Conservation (phyloP, 2,797 vertebrate species). For the Chrosomus eos region DNA sequence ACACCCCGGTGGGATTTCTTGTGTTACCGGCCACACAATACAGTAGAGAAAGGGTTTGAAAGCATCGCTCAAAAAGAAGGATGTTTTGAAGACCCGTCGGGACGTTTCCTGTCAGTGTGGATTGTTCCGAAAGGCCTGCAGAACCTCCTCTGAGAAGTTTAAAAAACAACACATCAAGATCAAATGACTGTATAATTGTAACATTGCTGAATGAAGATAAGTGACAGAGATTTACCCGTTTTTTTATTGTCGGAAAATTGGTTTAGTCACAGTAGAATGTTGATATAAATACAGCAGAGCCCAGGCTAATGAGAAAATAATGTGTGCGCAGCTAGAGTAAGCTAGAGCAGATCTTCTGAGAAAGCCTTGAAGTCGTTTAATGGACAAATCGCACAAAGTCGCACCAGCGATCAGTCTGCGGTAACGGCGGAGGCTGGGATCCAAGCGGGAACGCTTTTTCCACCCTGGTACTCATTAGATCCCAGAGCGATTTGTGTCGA, state of each 20-base stretch:
- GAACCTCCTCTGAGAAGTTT: constrained; percentile 12
- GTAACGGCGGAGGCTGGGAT: not conserved
- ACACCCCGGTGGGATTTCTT: constrained; percentile 26
- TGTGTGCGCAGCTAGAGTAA: constrained; percentile 19
- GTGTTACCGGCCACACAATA: constrained; percentile 22
- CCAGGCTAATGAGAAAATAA: constrained; percentile 33
- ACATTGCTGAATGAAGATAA: constrained; percentile 20
- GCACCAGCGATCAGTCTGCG: constrained; percentile 18
- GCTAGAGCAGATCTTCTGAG: not conserved
- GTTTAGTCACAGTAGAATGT: constrained; percentile 38
- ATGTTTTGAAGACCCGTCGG: constrained; percentile 27
- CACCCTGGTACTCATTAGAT: constrained; percentile 34
- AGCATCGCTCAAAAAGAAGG: constrained; percentile 21
- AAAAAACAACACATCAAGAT: constrained; percentile 5
- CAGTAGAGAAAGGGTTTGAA: constrained; percentile 17
- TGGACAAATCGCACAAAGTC: constrained; percentile 33
- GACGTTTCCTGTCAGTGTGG: constrained; percentile 34
- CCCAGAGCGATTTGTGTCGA: constrained; percentile 9
- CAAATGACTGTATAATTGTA: constrained; percentile 33
- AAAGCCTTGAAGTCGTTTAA: constrained; percentile 35
- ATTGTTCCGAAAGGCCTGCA: constrained; percentile 19
- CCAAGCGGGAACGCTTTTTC: constrained; percentile 7
- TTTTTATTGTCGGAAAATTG: constrained; percentile 42
- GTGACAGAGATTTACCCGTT: constrained; percentile 36
- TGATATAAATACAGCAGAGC: constrained; percentile 33